Evolutionary conservation across 2,888 invertebrate species (phyloP).

Genomic region (Sesia apiformis): DNA sequence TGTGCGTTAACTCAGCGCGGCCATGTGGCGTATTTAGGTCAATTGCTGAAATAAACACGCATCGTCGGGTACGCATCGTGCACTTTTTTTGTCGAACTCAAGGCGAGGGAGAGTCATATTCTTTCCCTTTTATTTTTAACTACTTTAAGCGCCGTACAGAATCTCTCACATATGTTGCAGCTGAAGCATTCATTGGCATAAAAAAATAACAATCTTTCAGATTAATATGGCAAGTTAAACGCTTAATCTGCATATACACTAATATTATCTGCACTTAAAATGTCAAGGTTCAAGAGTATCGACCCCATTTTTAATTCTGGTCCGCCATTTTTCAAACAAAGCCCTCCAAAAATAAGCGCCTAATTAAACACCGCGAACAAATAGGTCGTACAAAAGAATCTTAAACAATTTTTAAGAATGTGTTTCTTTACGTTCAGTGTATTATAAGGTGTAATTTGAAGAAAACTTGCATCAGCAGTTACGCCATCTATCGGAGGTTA

Average conservation of each 20-base stretch:
- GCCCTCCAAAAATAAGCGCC: too few relatives aligned
- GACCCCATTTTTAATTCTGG: too few relatives aligned
- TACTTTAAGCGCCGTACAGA: conserved; percentile 20
- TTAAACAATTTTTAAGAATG: too few relatives aligned
- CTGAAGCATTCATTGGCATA: background rate
- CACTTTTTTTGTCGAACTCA: conserved; percentile 24
- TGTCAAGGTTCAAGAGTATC: background rate
- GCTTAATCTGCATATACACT: background rate
- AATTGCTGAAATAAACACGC: conserved; percentile 59
- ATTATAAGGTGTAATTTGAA: conserved; percentile 1
- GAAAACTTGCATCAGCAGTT: conserved; percentile 4
- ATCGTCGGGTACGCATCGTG: conserved; percentile 25
- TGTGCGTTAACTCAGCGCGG: conserved; percentile 43
- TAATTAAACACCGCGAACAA: too few relatives aligned
- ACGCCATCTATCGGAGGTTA: conserved; percentile 3
- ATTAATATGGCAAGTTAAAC: background rate
- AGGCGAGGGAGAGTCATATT: conserved; percentile 27
- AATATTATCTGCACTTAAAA: background rate
- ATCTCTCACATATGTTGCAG: too few relatives aligned
- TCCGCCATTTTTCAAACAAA: too few relatives aligned
- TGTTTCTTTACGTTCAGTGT: background rate
- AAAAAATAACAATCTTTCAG: background rate
- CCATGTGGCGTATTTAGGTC: conserved; percentile 65
- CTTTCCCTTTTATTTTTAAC: conserved; percentile 24
- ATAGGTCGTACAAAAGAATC: too few relatives aligned